Evolutionary conservation across 2,888 invertebrate genomes (phyloP).

Genomic region (Synanthedon myopaeformis): DNA sequence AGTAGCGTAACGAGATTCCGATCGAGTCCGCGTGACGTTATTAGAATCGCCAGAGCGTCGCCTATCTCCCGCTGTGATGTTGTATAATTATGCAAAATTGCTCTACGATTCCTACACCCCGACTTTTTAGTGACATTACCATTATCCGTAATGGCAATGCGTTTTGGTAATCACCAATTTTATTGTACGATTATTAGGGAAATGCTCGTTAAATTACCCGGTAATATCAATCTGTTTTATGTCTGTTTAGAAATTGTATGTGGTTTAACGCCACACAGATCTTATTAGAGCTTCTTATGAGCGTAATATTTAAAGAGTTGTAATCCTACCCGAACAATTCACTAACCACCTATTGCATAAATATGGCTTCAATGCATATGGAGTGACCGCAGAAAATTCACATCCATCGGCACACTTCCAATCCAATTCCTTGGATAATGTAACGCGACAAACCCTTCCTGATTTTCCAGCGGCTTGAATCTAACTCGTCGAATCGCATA

Average conservation of each 20-base stretch:
- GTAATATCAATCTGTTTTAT: conserved; percentile 41
- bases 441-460: conserved; percentile 48
- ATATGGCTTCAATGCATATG: conserved; percentile 51
- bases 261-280: not conserved
- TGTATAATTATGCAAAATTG: conserved; percentile 69
- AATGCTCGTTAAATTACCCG: conserved; percentile 33
- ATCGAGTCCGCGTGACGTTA: conserved; percentile 55
- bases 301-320: not conserved
- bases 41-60: conserved; percentile 54
- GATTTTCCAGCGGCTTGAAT: conserved; percentile 30
- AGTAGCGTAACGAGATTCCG: conserved; percentile 59
- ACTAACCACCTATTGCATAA: conserved; percentile 46
- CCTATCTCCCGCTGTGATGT: conserved; percentile 42
- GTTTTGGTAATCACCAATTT: conserved; percentile 64
- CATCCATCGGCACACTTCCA: conserved; percentile 48
- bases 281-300: not conserved
- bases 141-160: conserved; percentile 63
- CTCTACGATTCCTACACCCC: conserved; percentile 62
- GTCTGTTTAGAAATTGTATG: conserved; percentile 16
- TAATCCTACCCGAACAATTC: conserved; percentile 4
- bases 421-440: conserved; percentile 48
- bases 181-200: conserved; percentile 55
- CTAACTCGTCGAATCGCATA: conserved; percentile 25
- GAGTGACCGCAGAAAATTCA: conserved; percentile 53
- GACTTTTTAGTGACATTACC: conserved; percentile 63